Base-by-base conservation (phyloP, 2,888 invertebrate genomes). In the Strigamia maritima region DNA sequence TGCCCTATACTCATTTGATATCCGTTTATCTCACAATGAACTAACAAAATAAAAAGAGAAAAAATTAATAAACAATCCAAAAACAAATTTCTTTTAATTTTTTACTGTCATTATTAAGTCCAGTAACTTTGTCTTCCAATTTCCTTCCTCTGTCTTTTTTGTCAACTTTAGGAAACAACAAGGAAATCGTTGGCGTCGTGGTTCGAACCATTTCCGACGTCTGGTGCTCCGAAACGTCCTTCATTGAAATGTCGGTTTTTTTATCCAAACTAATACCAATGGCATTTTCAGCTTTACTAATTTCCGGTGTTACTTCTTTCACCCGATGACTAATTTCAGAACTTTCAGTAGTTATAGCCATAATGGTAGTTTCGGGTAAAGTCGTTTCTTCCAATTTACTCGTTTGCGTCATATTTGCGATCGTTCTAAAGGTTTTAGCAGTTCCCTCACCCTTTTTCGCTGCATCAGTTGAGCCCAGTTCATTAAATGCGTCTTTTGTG, bases 81-180 rank as follows among this genome's bases (percentile, higher is more conserved):
- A 16, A 12, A 49, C 19, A 22, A 49, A 28, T 26, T 26, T 2
- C 0, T 3, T 44, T 26, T 35, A n/a, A n/a, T 28, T 31, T n/a
- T 14, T 8, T 77, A 77, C 77, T 54, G 16, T 77, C 44, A 16
- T 77, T 77, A 77, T 77, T 49, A 26, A 49, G 49, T 77, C 77
- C 77, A 16, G 77, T 44, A 49, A 70, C 38, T 75, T 75, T 75
- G 10, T 75, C 76, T 24, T 75, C 76, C 38, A 75, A 40, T 16
- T 75, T 75, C 38, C 76, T 35, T 24, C 76, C 76, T n/a, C 76
- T 35, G 2, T 75, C 76, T 14, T 75, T 75, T 19, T 75, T 75
- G 1, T 75, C 76, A 10, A 75, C 19, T 22, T 26, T 70, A 28
- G 70, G 70, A 70, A 70, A 70, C 28, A 70, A n/a, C 26, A 70